phyloP scores from a whole-genome alignment of 2,888 invertebrate species.

The Metallyticus violacea region DNA sequence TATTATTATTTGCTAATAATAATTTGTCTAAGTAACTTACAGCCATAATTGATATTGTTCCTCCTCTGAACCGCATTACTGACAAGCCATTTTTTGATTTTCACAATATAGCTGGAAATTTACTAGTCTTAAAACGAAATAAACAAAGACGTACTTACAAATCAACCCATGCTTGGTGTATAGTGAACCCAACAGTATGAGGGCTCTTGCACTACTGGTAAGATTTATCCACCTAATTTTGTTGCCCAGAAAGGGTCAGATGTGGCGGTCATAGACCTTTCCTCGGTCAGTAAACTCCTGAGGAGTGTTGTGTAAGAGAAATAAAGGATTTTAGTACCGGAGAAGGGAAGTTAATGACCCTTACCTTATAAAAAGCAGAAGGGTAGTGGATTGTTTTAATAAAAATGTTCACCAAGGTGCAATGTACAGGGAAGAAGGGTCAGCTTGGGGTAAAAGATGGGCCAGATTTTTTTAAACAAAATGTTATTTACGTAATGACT shows the following conservation, averaged over 20 bases:
- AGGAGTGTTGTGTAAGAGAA: too few relatives aligned
- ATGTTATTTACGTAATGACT: neutral
- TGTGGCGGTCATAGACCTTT: neutral
- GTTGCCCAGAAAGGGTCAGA: neutral
- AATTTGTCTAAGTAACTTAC: too few relatives aligned
- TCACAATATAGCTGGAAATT: too few relatives aligned
- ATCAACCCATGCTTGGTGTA: too few relatives aligned
- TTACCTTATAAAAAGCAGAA: too few relatives aligned
- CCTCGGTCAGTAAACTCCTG: conserved; percentile 1
- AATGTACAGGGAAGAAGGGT: neutral
- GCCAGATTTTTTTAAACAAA: neutral
- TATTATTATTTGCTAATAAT: too few relatives aligned
- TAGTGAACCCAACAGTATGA: neutral
- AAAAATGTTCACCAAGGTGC: neutral
- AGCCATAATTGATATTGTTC: too few relatives aligned
- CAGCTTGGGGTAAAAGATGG: neutral
- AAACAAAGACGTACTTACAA: too few relatives aligned
- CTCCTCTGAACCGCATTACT: too few relatives aligned
- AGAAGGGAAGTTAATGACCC: conserved; percentile 2
- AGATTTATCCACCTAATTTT: neutral
- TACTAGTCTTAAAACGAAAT: too few relatives aligned
- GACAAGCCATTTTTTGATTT: too few relatives aligned
- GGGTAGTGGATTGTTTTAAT: conserved; percentile 9
- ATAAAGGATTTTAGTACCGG: neutral
- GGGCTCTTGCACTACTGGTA: neutral